Evolutionary conservation across 2,888 invertebrate genomes (phyloP).

Genomic region (Melanostoma scalare): DNA sequence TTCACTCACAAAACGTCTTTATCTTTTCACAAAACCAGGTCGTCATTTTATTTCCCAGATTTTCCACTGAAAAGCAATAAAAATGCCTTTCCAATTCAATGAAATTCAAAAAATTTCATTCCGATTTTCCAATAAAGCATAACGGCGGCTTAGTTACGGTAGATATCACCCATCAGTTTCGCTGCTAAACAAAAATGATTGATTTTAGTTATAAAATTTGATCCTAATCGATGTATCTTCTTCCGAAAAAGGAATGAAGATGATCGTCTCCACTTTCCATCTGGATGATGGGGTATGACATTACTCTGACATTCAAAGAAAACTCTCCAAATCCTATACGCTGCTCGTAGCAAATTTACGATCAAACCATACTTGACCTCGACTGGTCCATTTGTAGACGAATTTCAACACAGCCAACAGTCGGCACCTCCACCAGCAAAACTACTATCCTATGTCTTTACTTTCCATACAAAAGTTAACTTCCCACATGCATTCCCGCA

Average conservation of each 20-base stretch:
- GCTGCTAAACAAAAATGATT: constrained; percentile 55
- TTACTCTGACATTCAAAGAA: constrained; percentile 8
- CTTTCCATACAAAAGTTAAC: constrained; percentile 11
- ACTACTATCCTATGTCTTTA: neutral
- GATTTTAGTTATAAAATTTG: constrained; percentile 57
- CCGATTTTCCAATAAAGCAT: constrained; percentile 23
- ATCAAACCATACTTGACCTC: constrained; percentile 67
- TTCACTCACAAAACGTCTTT: constrained; percentile 22
- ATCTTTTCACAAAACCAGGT: constrained; percentile 20
- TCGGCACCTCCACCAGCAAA: neutral
- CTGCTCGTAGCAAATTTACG: constrained; percentile 56
- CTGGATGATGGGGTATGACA: constrained; percentile 3
- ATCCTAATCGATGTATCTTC: constrained; percentile 57
- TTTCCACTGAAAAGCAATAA: constrained; percentile 37
- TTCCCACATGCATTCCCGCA: constrained; percentile 44
- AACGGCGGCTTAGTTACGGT: neutral
- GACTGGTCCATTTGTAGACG: constrained; percentile 59
- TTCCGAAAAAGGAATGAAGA: constrained; percentile 47
- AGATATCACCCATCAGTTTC: neutral
- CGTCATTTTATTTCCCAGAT: neutral
- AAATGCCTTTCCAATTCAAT: constrained; percentile 12
- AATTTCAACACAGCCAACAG: neutral
- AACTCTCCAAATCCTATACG: constrained; percentile 20
- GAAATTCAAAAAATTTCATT: constrained; percentile 35
- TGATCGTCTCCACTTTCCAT: constrained; percentile 59